Conservation (phyloP, 2,113 vertebrate genomes). For the Brachionichthys hirsutus region DNA sequence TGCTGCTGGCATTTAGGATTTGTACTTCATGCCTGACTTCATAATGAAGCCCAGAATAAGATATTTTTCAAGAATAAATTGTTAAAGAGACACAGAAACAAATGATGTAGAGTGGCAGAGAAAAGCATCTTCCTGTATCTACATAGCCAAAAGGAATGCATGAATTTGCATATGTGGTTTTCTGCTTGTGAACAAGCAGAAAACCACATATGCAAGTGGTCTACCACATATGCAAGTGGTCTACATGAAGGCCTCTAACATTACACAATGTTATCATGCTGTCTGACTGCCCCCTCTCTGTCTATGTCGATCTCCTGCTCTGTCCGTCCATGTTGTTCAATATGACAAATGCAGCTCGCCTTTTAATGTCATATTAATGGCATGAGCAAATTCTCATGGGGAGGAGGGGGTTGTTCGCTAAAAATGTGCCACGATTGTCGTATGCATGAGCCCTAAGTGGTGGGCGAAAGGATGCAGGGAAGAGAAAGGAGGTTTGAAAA, state of each 20-base stretch:
- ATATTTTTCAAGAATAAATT: slow-evolving; percentile 16
- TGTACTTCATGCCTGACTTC: slow-evolving; percentile 13
- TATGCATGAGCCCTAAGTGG: no score
- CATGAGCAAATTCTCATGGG: no score
- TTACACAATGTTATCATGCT: not conserved
- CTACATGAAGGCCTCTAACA: not conserved
- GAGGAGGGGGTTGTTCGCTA: no score
- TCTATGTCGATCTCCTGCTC: slow-evolving; percentile 1
- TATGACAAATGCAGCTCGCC: no score
- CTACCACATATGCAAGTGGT: not conserved
- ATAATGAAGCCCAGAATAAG: slow-evolving; percentile 21
- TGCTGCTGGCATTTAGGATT: slow-evolving; percentile 24
- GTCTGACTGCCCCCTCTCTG: not conserved
- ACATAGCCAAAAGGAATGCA: not conserved
- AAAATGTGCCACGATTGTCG: no score
- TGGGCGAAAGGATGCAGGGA: slow-evolving; percentile 1
- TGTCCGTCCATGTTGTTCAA: not conserved
- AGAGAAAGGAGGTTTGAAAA: not conserved
- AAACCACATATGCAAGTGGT: no score
- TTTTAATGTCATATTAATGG: not conserved
- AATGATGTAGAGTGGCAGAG: not conserved
- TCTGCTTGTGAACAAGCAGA: not conserved
- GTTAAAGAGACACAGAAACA: slow-evolving; percentile 9
- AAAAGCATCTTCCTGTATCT: not conserved
- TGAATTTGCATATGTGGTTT: not conserved